Conservation (phyloP, 2,113 vertebrate species). For the Malaclemys terrapin region DNA sequence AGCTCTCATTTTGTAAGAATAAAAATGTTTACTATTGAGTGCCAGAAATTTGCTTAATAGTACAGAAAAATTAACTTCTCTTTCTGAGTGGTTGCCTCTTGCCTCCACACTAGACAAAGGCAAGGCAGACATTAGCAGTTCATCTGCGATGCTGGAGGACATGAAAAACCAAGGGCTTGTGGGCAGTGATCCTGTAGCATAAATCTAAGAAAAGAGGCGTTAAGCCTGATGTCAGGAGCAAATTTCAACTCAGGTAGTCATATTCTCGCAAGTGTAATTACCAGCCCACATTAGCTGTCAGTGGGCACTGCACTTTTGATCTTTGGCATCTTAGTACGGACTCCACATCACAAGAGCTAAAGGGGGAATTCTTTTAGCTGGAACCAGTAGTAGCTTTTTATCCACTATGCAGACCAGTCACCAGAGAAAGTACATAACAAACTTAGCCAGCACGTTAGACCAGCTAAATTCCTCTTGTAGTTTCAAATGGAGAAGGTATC, state of each 20-base stretch:
- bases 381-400: not conserved
- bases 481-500: not conserved
- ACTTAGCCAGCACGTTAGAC: not conserved
- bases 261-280: accelerated
- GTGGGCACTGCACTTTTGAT: not conserved
- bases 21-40: not conserved
- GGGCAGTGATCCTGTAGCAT: not conserved
- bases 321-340: not conserved
- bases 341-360: not conserved
- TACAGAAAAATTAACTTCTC: not conserved
- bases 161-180: not conserved
- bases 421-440: not conserved
- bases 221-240: not conserved
- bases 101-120: not conserved
- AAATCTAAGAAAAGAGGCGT: not conserved
- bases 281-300: not conserved
- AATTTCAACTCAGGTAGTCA: not conserved
- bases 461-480: not conserved
- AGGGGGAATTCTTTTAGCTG: not conserved
- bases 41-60: not conserved
- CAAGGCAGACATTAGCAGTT: not conserved
- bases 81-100: not conserved
- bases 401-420: constrained; percentile 1
- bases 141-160: not conserved
- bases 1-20: not conserved